Evolutionary conservation across 2,113 vertebrate species (phyloP).

Genomic region (Peromyscus maniculatus): DNA sequence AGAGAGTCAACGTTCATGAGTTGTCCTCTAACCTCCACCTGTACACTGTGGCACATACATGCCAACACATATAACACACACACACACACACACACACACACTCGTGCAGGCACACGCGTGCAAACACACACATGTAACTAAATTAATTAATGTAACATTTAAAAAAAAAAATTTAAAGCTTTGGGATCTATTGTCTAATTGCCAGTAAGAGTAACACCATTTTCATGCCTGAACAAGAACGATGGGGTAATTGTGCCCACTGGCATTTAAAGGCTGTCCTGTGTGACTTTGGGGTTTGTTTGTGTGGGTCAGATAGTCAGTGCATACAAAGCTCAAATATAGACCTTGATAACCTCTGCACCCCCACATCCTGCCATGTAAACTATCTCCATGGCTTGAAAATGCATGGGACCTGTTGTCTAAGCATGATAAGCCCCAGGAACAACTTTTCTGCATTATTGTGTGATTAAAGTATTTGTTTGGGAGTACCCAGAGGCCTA

Average conservation of each 20-base stretch:
- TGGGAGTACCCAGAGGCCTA: neutral
- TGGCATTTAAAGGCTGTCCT: neutral
- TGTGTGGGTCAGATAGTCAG: conserved; percentile 27
- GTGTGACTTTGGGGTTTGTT: conserved; percentile 8
- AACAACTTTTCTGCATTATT: conserved; percentile 1
- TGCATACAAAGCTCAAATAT: neutral
- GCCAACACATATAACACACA: neutral
- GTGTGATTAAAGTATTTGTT: conserved; percentile 18
- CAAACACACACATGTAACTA: neutral
- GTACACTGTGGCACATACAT: too few species aligned
- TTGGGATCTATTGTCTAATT: neutral
- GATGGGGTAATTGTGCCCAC: neutral
- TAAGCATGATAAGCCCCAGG: neutral
- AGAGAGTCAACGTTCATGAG: neutral
- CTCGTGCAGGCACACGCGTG: neutral
- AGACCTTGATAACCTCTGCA: neutral
- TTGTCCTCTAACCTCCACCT: too few species aligned
- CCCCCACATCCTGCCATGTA: neutral
- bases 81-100: neutral
- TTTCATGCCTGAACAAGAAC: neutral
- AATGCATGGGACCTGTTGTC: neutral
- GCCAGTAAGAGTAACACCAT: neutral
- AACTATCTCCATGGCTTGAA: neutral
- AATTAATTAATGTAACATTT: neutral
- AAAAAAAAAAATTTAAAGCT: neutral